Evolutionary conservation across 1,140 invertebrate species (phyloP), one percentile per base, ranked within the genome.

Genomic region (Sycophaga agraensis): DNA sequence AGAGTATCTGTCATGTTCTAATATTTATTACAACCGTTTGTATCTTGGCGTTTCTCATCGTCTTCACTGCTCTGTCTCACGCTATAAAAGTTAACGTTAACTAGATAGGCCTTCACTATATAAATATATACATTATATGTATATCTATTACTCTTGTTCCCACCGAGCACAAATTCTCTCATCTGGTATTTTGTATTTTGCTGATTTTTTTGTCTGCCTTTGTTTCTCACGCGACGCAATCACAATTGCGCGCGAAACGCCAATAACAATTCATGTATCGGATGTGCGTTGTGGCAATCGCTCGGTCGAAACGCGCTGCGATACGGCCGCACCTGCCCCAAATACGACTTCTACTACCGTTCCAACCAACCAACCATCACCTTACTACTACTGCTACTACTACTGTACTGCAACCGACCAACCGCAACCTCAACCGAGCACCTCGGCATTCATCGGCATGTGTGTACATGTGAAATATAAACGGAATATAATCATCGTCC

Each of bases 231-330:
- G 21, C 24, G 9, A 50, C 31, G 11, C 9, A n/a, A n/a, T n/a
- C 37, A 43, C 17, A 42, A 43, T 51, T 42, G 37, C 39, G 14
- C 28, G 1, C 17, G 40, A 50, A 50, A 59, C 26, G 37, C 16
- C 43, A 14, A 49, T 40, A 50, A 43, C 19, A 14, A 59, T 39
- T 12, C 42, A 45, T 53, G 17, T 28, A 22, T 43, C 9, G 16
- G n/a, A 40, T 49, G 40, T 53, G 28, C 57, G 22, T 64, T 21
- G 28, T 16, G 50, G 64, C 63, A 72, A 75, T 78, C 77, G 74
- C 74, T 79, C 77, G 78, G 72, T 79, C 71, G 71, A 78, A 78
- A 74, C 68, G 74, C 71, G 67, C 70, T 66, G 59, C 60, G 62
- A 71, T 73, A 63, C 68, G 65, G 61, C 65, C 64, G 65, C 67